Percentiles rank a stretch among this genome's conserved stretches.
These are phyloP conservation scores for Ditylenchus weischeri DNA, from an alignment of 2,888 invertebrate genomes.

Conservation along the genomic window DNA sequence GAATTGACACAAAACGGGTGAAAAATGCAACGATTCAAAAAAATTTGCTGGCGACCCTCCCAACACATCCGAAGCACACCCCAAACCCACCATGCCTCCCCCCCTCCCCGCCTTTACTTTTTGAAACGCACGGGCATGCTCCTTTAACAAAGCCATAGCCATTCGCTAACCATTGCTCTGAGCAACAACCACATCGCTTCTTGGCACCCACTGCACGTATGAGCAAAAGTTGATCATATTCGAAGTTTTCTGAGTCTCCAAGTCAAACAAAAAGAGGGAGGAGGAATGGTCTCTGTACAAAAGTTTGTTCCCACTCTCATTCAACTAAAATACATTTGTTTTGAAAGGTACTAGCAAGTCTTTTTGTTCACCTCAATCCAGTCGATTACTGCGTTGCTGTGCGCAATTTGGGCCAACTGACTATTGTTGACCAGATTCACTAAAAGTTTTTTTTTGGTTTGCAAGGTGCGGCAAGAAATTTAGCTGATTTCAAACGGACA, in stretches of 20 bases:
- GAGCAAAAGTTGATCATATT: constrained; percentile 65
- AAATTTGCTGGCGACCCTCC: too few species aligned
- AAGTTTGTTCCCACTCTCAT: constrained; percentile 85
- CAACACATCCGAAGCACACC: too few species aligned
- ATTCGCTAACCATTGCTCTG: constrained; percentile 72
- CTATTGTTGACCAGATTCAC: constrained; percentile 66
- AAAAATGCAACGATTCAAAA: too few species aligned
- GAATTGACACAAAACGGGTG: too few species aligned
- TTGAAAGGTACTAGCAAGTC: not conserved
- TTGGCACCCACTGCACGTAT: constrained; percentile 71
- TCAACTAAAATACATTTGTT: constrained; percentile 64
- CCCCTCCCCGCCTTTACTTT: too few species aligned
- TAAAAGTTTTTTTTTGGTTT: constrained; percentile 49
- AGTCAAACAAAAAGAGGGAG: constrained; percentile 68
- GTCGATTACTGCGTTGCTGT: constrained; percentile 85
- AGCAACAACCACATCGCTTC: constrained; percentile 93
- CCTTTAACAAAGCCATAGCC: too few species aligned
- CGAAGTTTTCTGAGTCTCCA: constrained; percentile 62
- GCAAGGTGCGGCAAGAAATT: too few species aligned
- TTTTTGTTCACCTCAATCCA: constrained; percentile 74
- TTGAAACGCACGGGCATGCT: too few species aligned
- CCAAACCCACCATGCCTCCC: too few species aligned
- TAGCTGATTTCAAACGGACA: too few species aligned
- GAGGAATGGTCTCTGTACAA: constrained; percentile 83
- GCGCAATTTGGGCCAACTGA: constrained; percentile 76